Percentiles rank a stretch among this genome's conserved stretches.
Evolutionary conservation across 2,888 invertebrate species (phyloP).

Genomic region (Cryptophagus acutangulus): DNA sequence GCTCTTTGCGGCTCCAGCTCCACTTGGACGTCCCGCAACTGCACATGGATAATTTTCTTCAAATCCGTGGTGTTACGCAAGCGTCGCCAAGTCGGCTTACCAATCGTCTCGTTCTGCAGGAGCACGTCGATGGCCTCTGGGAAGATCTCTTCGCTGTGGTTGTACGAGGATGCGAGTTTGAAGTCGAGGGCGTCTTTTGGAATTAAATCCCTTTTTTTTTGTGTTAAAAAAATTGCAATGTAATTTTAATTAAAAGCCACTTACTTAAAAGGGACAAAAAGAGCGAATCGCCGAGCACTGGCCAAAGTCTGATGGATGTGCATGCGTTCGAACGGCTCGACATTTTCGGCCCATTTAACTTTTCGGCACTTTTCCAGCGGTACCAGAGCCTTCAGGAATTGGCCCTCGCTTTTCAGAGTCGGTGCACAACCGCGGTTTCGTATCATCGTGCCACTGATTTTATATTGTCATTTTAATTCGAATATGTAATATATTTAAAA

Average conservation of each 20-base stretch:
- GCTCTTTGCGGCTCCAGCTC: neutral
- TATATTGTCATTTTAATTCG: no score
- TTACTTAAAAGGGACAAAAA: constrained; percentile 43
- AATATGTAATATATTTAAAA: no score
- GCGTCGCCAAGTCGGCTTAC: constrained; percentile 60
- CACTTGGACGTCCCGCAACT: constrained; percentile 25
- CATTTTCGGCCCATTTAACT: constrained; percentile 41
- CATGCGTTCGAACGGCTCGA: constrained; percentile 48
- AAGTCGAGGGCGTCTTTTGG: constrained; percentile 69
- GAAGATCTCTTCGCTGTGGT: constrained; percentile 61
- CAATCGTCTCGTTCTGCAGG: constrained; percentile 65
- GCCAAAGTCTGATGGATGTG: constrained; percentile 54
- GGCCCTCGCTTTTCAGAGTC: constrained; percentile 48
- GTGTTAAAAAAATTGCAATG: no score
- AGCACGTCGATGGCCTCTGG: constrained; percentile 59
- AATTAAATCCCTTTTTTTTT: constrained; percentile 45
- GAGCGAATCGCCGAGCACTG: constrained; percentile 49
- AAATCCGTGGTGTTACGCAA: constrained; percentile 58
- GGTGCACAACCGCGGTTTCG: constrained; percentile 45
- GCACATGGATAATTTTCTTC: constrained; percentile 41
- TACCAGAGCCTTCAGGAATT: constrained; percentile 44
- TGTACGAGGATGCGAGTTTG: constrained; percentile 60
- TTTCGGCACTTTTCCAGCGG: constrained; percentile 30
- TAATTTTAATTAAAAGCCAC: constrained; percentile 11
- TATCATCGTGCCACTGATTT: constrained; percentile 1